Percentiles rank a stretch among this genome's conserved stretches.
phyloP scores from a whole-genome alignment of 2,888 invertebrate genomes.

The Copidosoma aretas region DNA sequence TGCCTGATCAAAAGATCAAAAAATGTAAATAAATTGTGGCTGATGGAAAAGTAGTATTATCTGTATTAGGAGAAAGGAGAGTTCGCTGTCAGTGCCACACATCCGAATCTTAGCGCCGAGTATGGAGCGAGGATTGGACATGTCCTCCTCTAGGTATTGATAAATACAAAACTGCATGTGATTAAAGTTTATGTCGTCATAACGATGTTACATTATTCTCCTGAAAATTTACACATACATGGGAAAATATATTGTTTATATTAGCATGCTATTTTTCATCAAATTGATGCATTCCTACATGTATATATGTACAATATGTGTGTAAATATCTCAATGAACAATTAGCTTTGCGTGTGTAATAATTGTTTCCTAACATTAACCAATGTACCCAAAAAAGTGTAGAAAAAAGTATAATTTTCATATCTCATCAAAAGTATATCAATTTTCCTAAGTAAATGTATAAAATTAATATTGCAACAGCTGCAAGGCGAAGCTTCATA shows the following conservation, averaged over 20 bases:
- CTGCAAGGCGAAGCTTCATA: too few species aligned
- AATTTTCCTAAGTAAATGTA: too few species aligned
- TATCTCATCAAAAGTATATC: too few species aligned
- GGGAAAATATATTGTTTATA: neutral
- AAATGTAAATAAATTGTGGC: conserved; percentile 6
- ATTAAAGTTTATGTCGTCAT: neutral
- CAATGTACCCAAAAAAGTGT: too few species aligned
- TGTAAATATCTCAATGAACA: too few species aligned
- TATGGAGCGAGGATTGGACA: conserved; percentile 79
- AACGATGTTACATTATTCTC: neutral
- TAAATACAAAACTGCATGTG: neutral
- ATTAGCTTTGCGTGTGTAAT: too few species aligned
- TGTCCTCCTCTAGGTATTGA: conserved; percentile 61
- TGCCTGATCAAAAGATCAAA: conserved; percentile 2
- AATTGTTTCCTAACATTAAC: too few species aligned
- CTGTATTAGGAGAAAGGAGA: conserved; percentile 67
- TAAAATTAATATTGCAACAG: too few species aligned
- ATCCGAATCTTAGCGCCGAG: conserved; percentile 84
- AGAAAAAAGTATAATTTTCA: too few species aligned
- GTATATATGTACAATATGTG: too few species aligned
- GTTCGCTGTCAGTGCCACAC: conserved; percentile 79
- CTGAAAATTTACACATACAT: neutral
- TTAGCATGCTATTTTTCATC: neutral
- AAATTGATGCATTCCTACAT: too few species aligned
- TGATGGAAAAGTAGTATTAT: conserved; percentile 50